These are phyloP conservation scores for Tenualosa ilisha DNA, from an alignment of 2,797 vertebrate genomes.

Conservation along the genomic window DNA sequence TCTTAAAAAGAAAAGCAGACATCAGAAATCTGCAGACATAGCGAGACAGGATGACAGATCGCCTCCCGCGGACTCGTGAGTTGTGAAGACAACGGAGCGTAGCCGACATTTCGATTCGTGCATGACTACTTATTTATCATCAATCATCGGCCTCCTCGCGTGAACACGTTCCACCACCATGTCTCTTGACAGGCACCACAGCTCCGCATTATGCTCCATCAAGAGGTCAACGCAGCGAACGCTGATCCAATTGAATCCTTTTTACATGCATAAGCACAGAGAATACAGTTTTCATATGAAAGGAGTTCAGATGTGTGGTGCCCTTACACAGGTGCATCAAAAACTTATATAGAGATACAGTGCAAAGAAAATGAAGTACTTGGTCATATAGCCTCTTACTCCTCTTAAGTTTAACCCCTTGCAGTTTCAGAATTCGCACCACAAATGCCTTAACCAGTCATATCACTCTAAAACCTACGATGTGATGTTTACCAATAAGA, in stretches of 20 bases:
- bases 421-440: too few relatives aligned
- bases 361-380: neutral
- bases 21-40: neutral
- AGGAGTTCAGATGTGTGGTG: neutral
- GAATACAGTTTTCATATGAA: neutral
- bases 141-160: neutral
- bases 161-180: neutral
- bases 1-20: neutral
- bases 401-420: neutral
- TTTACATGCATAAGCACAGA: neutral
- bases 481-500: too few relatives aligned
- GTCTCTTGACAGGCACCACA: neutral
- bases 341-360: neutral
- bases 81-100: neutral
- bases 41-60: conserved; percentile 2
- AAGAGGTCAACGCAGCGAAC: neutral
- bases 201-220: neutral
- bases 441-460: too few relatives aligned
- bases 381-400: neutral
- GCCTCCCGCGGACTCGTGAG: neutral
- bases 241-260: neutral
- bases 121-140: conserved; percentile 25
- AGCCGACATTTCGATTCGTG: conserved; percentile 12
- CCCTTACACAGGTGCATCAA: neutral
- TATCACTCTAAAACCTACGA: too few relatives aligned